Base-by-base conservation (phyloP, 1,140 invertebrate genomes). In the Ridgeia piscesae region DNA sequence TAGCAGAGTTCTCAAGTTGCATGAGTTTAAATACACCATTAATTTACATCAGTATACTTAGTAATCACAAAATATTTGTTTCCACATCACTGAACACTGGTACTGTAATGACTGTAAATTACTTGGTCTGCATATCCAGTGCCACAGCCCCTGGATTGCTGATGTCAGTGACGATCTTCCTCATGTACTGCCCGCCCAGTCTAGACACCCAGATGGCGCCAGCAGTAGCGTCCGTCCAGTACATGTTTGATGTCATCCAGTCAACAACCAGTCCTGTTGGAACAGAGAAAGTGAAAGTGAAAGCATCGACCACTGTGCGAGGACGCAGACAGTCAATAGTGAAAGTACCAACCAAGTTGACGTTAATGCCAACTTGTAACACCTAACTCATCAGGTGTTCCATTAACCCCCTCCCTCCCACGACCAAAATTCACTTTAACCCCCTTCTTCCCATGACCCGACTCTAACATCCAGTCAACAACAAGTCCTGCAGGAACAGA, bases 191-290 rank as follows among this genome's bases (percentile, higher is more conserved):
- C 2, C 89, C 89, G 11, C 33, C 89, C 11, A 90, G 89, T 42
- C 89, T 90, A 21, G 89, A 90, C 31, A 90, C 89, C 89, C 89
- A 90, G 35, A 90, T 90, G 89, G 34, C 35, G n/a, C n/a, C 33
- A 2, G 35, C 34, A 27, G 27, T 27, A 21, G 89, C 34, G 96
- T 99, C 99, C 0, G 98, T 99, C 98, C 99, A 99, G 95, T 99
- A 99, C 91, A 99, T 97, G 94, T 98, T 99, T 94, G 98, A 97
- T 0, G 98, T 97, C 58, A 98, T 96, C 97, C 98, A 99, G 96
- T 99, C 99, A 17, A 99, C 97, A 27, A 98, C 97, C 11, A 77
- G 58, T 21, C 58, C 58, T 77, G 58, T 21, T 9, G 58, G 58
- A 77, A 77, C 17, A 31, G 11, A 42, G 42, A 42, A 11, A 42